phyloP scores from a whole-genome alignment of 2,797 vertebrate genomes.

The Sternotherus odoratus region DNA sequence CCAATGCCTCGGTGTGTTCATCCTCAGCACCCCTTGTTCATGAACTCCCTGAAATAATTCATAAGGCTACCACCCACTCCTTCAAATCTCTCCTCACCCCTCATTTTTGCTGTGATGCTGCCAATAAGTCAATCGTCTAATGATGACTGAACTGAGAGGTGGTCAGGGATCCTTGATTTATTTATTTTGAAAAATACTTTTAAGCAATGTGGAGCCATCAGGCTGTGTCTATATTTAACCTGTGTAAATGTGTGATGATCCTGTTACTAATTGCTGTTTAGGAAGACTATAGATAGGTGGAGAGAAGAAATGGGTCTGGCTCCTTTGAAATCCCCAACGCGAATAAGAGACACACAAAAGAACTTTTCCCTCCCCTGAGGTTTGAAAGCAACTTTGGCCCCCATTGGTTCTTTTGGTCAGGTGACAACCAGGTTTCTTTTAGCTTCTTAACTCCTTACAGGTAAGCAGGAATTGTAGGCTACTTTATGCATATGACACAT shows the following conservation, averaged over 20 bases:
- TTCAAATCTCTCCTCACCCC: conserved; percentile 1
- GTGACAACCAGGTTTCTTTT: too few relatives aligned
- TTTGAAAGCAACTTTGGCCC: too few relatives aligned
- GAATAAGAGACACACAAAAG: too few relatives aligned
- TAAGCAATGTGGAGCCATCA: background rate
- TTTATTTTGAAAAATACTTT: conserved; percentile 3
- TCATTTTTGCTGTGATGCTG: background rate
- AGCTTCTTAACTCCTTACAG: too few relatives aligned
- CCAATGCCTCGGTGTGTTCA: conserved; percentile 49
- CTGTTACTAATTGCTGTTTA: too few relatives aligned
- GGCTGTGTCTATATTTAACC: background rate
- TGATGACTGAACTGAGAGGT: background rate
- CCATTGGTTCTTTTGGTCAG: too few relatives aligned
- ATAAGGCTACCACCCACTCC: conserved; percentile 25
- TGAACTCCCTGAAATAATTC: background rate
- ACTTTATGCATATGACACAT: too few relatives aligned
- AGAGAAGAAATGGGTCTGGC: too few relatives aligned
- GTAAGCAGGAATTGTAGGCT: too few relatives aligned
- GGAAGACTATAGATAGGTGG: too few relatives aligned
- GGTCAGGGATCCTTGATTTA: background rate
- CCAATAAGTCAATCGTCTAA: background rate
- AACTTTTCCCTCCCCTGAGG: too few relatives aligned
- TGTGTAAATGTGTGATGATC: background rate
- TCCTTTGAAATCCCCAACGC: too few relatives aligned
- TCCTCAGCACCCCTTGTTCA: conserved; percentile 19